Conservation (phyloP, 2,888 invertebrate genomes). For the Oxycera nigricornis region DNA sequence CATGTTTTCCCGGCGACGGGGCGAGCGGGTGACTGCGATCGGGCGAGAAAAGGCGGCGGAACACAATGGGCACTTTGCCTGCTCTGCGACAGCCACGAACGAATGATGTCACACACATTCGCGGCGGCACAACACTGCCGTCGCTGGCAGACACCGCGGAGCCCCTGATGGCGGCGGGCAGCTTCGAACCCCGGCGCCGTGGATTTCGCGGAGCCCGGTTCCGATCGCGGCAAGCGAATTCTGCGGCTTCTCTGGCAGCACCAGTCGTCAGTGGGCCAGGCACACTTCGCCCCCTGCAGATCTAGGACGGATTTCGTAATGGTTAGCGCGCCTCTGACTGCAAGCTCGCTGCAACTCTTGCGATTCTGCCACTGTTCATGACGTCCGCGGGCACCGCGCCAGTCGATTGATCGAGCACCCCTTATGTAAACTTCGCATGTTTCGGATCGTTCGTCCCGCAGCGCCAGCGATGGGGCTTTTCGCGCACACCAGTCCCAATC, state of each 20-base stretch:
- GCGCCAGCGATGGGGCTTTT: neutral
- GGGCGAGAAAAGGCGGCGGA: neutral
- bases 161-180: slow-evolving; percentile 26
- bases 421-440: slow-evolving; percentile 29
- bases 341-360: neutral
- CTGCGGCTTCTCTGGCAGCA: neutral
- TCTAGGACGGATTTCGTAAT: slow-evolving; percentile 9
- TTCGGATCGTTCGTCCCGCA: neutral
- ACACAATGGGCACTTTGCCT: slow-evolving; percentile 12
- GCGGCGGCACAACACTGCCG: slow-evolving; percentile 13
- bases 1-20: slow-evolving; percentile 16
- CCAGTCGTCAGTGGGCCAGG: neutral
- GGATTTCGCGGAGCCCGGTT: neutral
- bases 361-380: neutral
- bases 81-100: neutral
- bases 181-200: neutral
- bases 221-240: neutral
- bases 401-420: neutral
- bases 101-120: slow-evolving; percentile 35
- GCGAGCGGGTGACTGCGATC: neutral
- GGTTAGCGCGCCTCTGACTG: neutral
- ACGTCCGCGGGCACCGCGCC: neutral
- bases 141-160: slow-evolving; percentile 30
- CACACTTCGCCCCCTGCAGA: neutral
- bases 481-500: neutral